Conservation (phyloP, 2,888 invertebrate species). For the Microchrysa polita region DNA sequence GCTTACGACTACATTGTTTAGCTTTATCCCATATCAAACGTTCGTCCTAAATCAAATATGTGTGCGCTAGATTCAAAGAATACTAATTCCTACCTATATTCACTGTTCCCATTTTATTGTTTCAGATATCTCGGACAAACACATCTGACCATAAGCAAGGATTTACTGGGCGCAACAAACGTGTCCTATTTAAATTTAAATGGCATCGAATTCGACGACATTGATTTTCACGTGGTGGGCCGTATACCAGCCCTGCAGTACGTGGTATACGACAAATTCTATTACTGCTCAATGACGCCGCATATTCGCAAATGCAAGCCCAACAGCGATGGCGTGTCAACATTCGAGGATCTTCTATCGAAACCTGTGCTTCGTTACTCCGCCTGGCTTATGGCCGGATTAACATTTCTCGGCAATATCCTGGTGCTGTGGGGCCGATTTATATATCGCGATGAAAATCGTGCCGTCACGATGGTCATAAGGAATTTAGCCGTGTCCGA, state of each 20-base stretch:
- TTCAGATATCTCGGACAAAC: slow-evolving; percentile 64
- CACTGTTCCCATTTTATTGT: slow-evolving; percentile 10
- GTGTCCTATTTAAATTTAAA: slow-evolving; percentile 65
- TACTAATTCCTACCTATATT: background rate
- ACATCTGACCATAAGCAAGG: slow-evolving; percentile 56
- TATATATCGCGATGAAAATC: slow-evolving; percentile 70
- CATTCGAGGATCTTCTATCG: slow-evolving; percentile 68
- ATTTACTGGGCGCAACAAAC: slow-evolving; percentile 57
- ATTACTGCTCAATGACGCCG: slow-evolving; percentile 71
- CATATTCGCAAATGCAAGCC: slow-evolving; percentile 69
- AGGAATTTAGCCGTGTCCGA: slow-evolving; percentile 74
- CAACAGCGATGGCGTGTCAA: slow-evolving; percentile 72
- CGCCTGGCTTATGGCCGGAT: slow-evolving; percentile 71
- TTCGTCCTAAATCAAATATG: no score
- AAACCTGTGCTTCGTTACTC: slow-evolving; percentile 69
- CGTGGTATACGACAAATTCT: slow-evolving; percentile 71
- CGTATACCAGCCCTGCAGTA: slow-evolving; percentile 65
- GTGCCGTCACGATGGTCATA: slow-evolving; percentile 71
- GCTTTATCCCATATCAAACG: no score
- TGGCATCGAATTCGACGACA: slow-evolving; percentile 66
- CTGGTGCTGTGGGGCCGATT: slow-evolving; percentile 72
- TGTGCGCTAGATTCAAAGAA: no score
- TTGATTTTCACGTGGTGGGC: slow-evolving; percentile 66
- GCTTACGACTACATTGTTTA: no score
- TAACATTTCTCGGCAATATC: slow-evolving; percentile 71